These are phyloP conservation scores for Tachypleus tridentatus DNA, from an alignment of 1,140 invertebrate species.

Conservation along the genomic window DNA sequence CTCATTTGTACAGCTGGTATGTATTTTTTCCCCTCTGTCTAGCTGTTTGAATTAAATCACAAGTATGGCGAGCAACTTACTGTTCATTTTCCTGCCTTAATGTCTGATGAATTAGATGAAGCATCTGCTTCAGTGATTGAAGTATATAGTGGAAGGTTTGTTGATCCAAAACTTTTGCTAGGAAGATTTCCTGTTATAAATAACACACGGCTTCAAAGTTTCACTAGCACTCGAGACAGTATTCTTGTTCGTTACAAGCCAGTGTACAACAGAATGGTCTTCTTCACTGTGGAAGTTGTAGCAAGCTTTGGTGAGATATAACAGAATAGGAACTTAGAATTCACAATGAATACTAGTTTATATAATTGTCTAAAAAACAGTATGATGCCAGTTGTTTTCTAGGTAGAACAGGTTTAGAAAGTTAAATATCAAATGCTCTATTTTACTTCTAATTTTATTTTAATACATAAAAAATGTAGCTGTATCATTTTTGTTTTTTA, in stretches of 20 bases:
- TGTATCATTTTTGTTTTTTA: no score
- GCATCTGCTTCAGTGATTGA: conserved; percentile 58
- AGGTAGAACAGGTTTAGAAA: no score
- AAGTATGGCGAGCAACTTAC: conserved; percentile 62
- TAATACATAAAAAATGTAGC: not conserved
- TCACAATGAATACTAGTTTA: no score
- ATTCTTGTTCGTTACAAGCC: conserved; percentile 62
- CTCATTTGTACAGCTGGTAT: no score
- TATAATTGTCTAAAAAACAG: no score
- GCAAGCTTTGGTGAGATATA: conserved; percentile 34
- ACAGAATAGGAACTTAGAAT: not conserved
- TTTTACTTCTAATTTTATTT: conserved; percentile 7
- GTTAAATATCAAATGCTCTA: not conserved
- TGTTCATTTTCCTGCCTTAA: conserved; percentile 62
- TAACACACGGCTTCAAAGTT: conserved; percentile 66
- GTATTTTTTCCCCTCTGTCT: conserved; percentile 42
- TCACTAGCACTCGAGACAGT: conserved; percentile 60
- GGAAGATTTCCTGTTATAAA: conserved; percentile 39
- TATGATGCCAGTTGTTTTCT: no score
- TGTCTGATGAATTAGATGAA: conserved; percentile 42
- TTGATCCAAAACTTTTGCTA: conserved; percentile 14
- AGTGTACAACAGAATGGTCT: conserved; percentile 49
- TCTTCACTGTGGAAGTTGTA: conserved; percentile 59
- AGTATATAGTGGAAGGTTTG: conserved; percentile 55
- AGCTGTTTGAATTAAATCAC: conserved; percentile 24